Evolutionary conservation across 2,797 vertebrate genomes (phyloP), one percentile per base, ranked within the genome.

Genomic region (Scleropages formosus): DNA sequence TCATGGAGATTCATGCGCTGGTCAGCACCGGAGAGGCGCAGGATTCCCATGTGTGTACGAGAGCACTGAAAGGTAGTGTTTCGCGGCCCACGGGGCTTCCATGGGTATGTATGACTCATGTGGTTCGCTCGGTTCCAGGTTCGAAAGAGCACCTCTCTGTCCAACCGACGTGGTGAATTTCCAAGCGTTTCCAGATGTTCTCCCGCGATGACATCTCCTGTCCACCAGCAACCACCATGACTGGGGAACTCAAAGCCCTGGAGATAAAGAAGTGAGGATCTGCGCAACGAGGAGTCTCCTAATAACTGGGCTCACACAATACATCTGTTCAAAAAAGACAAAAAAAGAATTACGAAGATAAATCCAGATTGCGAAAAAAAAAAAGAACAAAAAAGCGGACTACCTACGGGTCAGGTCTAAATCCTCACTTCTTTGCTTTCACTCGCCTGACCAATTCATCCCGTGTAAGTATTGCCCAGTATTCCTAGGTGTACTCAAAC

Each of bases 11-110:
- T 39, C 31, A 39, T 39, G 31, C 6, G 31, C 31, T 39, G 31
- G 31, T 39, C 6, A 72, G 26, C 70, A 70, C 78, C 75, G 69
- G 62, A 77, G 44, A 80, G 83, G 78, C 82, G 82, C 80, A 72
- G 80, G 82, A 82, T 81, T 79, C 72, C 58, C 74, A 80, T 68
- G 68, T 61, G 47, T 49, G 51, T 49, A 18, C 20, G 56, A 60
- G 68, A 49, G 9, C 20, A 22, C 24, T 53, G 47, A 16, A 27
- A 26, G 18, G 56, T 49, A 15, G 6, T 0, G 20, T 24, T 13
- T 27, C 18, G 66, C 16, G 47, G 8, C 18, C 10, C 39, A 22
- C 11, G 0, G 63, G 66, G 18, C 7, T 68, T 11, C 15, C 24
- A 12, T 47, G 9, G 20, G 20, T 18, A 46, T 6, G 22, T 22